phyloP scores from a whole-genome alignment of 1,140 invertebrate species.

The Nebria ingens region DNA sequence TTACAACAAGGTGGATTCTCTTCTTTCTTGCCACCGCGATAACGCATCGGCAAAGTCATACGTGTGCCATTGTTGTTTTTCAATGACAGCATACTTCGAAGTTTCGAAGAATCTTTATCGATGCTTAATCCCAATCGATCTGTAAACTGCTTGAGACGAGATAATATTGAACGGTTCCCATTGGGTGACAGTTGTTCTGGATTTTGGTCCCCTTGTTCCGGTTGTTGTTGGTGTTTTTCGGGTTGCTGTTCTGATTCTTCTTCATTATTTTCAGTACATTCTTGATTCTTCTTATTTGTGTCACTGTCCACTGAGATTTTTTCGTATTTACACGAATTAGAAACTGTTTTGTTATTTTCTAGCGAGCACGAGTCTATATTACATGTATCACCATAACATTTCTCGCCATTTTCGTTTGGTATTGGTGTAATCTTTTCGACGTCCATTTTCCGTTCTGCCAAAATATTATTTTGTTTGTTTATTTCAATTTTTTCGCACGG shows the following conservation, averaged over 20 bases:
- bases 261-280: neutral
- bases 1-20: conserved; percentile 21
- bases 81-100: conserved; percentile 14
- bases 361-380: neutral
- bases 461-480: neutral
- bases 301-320: neutral
- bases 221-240: conserved; percentile 13
- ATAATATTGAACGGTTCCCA: conserved; percentile 21
- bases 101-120: conserved; percentile 24
- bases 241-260: conserved; percentile 18
- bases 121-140: conserved; percentile 29
- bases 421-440: neutral
- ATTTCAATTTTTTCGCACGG: conserved; percentile 1
- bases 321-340: neutral
- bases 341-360: neutral
- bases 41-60: conserved; percentile 4
- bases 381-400: neutral
- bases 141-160: conserved; percentile 30
- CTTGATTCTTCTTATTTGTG: neutral
- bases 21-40: conserved; percentile 2
- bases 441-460: neutral
- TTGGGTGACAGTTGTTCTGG: neutral
- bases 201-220: neutral
- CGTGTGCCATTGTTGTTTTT: conserved; percentile 22
- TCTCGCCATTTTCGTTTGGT: neutral